Percentiles rank a stretch among this genome's conserved stretches.
Conservation (phyloP, 64 coral and sea anemone species). For the Montipora cactus region DNA sequence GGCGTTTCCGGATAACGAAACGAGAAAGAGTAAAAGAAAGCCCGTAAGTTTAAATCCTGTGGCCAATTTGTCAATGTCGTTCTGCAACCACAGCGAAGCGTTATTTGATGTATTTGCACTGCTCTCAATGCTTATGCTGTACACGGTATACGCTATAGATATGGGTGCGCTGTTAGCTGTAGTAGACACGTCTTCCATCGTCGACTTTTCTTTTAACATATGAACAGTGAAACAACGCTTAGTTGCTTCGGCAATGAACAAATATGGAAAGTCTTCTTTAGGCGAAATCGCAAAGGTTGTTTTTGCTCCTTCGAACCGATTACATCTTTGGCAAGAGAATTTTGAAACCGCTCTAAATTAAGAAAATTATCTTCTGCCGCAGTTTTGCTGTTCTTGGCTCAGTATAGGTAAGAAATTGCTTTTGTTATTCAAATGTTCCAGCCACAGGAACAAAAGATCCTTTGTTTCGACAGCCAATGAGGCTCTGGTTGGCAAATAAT, state of each 20-base stretch:
- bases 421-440: too few species aligned
- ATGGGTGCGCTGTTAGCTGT: background rate
- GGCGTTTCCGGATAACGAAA: slow-evolving; percentile 18
- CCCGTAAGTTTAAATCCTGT: background rate
- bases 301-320: too few species aligned
- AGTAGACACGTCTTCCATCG: background rate
- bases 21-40: background rate
- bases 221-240: too few species aligned
- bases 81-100: background rate
- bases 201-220: too few species aligned
- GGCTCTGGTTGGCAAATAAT: too few species aligned
- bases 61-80: background rate
- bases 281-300: background rate
- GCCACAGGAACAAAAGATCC: too few species aligned
- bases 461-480: too few species aligned
- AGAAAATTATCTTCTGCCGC: background rate
- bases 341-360: background rate
- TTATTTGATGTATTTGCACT: too few species aligned
- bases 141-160: background rate
- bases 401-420: too few species aligned
- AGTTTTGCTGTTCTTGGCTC: background rate
- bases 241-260: too few species aligned
- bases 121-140: background rate
- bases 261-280: too few species aligned
- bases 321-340: too few species aligned